Evolutionary conservation across 2,113 vertebrate genomes (phyloP).

Genomic region (Eurypyga helias): DNA sequence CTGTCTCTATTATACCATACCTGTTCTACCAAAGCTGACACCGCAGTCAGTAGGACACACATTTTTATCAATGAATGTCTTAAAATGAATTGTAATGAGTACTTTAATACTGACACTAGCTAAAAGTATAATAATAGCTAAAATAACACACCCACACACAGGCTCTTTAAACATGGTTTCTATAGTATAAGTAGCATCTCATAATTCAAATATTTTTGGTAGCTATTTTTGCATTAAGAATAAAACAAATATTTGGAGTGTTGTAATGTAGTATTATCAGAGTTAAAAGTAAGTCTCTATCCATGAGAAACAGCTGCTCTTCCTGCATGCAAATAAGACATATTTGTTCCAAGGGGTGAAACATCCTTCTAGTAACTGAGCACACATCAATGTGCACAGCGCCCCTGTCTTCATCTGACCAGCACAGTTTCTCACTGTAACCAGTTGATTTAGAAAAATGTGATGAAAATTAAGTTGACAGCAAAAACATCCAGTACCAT

Average conservation of each 20-base stretch:
- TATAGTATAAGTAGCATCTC: neutral
- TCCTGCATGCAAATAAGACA: neutral
- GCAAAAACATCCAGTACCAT: neutral
- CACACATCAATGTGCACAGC: no score
- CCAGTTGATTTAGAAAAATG: neutral
- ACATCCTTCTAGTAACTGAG: neutral
- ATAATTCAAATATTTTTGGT: neutral
- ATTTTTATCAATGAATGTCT: neutral
- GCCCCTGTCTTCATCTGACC: neutral
- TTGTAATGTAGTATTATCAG: neutral
- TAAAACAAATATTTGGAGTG: neutral
- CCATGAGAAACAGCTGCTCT: neutral
- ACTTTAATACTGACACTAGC: neutral
- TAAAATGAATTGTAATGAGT: neutral
- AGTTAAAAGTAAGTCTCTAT: neutral
- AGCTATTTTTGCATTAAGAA: neutral
- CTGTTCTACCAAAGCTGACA: neutral
- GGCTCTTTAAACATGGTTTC: neutral
- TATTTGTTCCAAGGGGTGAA: neutral
- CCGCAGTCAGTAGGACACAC: neutral
- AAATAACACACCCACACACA: neutral
- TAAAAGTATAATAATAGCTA: neutral
- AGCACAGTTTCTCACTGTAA: neutral
- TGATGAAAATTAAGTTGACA: slow-evolving; percentile 2
- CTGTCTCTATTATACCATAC: neutral